A percentile compares a stretch with the other conserved stretches of the same genome.
These are phyloP conservation scores for Ophion costatus DNA, from an alignment of 2,888 invertebrate species.

Conservation along the genomic window DNA sequence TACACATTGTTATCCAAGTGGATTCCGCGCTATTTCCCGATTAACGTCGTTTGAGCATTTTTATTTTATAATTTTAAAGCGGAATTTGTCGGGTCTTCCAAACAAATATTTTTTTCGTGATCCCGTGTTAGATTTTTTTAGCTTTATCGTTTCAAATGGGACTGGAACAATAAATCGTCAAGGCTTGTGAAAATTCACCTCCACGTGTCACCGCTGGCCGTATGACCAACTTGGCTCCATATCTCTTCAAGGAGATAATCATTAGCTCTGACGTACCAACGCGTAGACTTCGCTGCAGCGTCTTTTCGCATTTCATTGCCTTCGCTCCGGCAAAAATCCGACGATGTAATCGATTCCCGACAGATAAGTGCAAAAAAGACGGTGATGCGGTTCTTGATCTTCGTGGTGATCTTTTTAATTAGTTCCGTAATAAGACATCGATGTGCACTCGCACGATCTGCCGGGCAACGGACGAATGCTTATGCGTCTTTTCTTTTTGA, in stretches of 20 bases:
- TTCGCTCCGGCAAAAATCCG: slow-evolving; percentile 32
- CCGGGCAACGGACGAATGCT: background rate
- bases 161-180: background rate
- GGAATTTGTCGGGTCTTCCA: no score
- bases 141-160: background rate
- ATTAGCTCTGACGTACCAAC: slow-evolving; percentile 79
- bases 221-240: slow-evolving; percentile 73
- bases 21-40: no score
- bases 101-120: no score
- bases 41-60: no score
- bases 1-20: no score
- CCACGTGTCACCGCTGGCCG: slow-evolving; percentile 76
- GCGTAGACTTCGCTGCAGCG: slow-evolving; percentile 71
- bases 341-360: slow-evolving; percentile 6
- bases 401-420: background rate
- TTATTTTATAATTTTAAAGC: no score
- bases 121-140: background rate
- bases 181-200: slow-evolving; percentile 69
- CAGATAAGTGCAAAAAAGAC: background rate
- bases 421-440: slow-evolving; percentile 45
- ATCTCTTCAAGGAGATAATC: slow-evolving; percentile 78
- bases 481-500: background rate
- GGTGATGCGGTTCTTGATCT: background rate
- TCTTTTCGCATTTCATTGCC: slow-evolving; percentile 53
- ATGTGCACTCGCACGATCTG: background rate